Conservation (phyloP, 2,113 vertebrate genomes). For the Ciconia stormi region DNA sequence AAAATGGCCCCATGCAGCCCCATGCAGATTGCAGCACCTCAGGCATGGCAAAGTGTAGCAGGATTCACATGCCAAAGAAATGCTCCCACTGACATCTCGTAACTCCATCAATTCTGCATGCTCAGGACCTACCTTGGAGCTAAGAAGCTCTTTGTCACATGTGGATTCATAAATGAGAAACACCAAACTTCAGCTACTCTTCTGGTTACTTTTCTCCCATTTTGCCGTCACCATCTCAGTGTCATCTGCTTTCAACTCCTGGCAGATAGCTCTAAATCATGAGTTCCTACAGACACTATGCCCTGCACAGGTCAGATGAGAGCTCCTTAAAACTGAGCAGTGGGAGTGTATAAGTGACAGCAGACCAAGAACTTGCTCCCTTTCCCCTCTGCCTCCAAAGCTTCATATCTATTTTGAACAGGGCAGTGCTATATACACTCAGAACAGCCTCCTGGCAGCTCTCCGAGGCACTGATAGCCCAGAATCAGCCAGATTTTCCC, state of each 20-base stretch:
- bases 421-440: accelerated
- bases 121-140: not conserved
- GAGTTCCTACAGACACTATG: not conserved
- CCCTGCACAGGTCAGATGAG: not conserved
- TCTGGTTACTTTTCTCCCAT: not conserved
- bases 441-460: not conserved
- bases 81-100: not conserved
- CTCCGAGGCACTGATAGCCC: not conserved
- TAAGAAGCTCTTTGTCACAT: not conserved
- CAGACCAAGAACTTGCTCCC: not conserved
- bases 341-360: not conserved
- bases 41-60: not conserved
- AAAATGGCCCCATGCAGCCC: accelerated
- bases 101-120: not conserved
- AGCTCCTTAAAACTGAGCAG: not conserved
- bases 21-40: not conserved
- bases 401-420: not conserved
- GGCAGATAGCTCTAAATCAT: not conserved
- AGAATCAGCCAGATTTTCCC: not conserved
- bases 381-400: not conserved
- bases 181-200: not conserved
- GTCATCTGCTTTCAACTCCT: not conserved
- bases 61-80: not conserved
- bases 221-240: not conserved
- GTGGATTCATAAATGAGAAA: not conserved